Evolutionary conservation across 2,797 vertebrate species (phyloP), one percentile per base, ranked within the genome.

Genomic region (Trachurus trachurus): DNA sequence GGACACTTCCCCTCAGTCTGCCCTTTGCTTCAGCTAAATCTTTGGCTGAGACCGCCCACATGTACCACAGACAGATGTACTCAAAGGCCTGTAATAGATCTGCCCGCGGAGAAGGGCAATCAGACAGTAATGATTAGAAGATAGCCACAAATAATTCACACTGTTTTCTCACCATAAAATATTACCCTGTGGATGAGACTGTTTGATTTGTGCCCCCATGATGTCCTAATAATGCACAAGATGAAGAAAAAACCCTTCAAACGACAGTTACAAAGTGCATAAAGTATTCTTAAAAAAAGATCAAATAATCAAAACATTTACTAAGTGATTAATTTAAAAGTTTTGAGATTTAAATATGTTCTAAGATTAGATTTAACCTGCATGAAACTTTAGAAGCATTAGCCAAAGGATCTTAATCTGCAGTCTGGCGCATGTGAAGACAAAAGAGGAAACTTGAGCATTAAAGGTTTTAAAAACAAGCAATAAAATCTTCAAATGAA

Each of bases 1-100:
- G 89, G 82, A 78, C 42, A 0, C 59, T 66, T 12, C 66, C 85
- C 81, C 84, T 86, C 66, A 17, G 58, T 72, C 77, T 89, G 81
- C 81, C 82, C 85, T 89, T 85, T 89, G 74, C 74, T 87, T 83
- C 44, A 37, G 66, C 67, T 54, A 60, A 78, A 85, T 68, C 72
- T 78, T 75, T 83, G 71, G 70, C 74, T 66, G 34, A 54, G 64
- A 42, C 39, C 45, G 42, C 60, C 78, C 78, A 65, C 74, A 64
- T 67, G 69, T n/a, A 70, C 37, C 76, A 53, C 57, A 74, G 50
- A 71, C 70, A 67, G 40, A 40, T 15, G 34, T 45, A 82, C 56
- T 78, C 45, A 80, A 80, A 71, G 44, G 40, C 42, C 45, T 49
- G 63, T 69, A 62, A 84, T 57, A 68, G 79, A 81, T 84, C 49